Evolutionary conservation across 2,888 invertebrate species (phyloP), one percentile per base, ranked within the genome.

Genomic region (Heliconius ismenius): DNA sequence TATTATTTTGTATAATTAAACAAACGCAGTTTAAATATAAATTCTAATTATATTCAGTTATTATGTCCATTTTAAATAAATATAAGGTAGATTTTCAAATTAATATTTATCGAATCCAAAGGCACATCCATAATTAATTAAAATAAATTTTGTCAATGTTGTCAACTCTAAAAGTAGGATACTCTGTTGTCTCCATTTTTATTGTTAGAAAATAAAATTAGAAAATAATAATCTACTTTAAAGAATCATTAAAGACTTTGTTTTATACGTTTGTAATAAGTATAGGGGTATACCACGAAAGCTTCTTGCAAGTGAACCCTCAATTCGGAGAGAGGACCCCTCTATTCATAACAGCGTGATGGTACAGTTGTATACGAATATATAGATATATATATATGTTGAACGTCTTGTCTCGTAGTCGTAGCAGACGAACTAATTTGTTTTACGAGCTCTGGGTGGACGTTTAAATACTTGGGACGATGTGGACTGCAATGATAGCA

Each of bases 401-500:
- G 15, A 73, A 73, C 62, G 73, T 73, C 73, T 73, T 73, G 73
- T 73, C 62, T 63, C 62, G 62, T 73, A 63, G 26, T 73, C 62
- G 39, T 36, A 39, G 73, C 62, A 73, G 73, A 73, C 70, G 62
- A 62, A 73, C 73, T 62, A 63, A 73, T 63, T 60, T 62, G 73
- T 73, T 43, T 43, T 43, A 63, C 62, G 26, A 58, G 24, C 62
- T 73, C 62, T 26, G 21, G 60, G 26, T 73, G 73, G 62, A 73
- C 62, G 39, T 62, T 72, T 39, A 73, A 62, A n/a, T 62, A 63
- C 62, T 73, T 63, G 24, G 43, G 7, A 73, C 39, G 36, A 43
- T 11, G 21, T 63, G 60, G 62, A 26, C 60, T 26, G 26, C 15
- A 28, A 21, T 73, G 39, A 39, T 63, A 73, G 24, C 62, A 39